Evolutionary conservation across 2,888 invertebrate species (phyloP).

Genomic region (Lumbricus terrestris): DNA sequence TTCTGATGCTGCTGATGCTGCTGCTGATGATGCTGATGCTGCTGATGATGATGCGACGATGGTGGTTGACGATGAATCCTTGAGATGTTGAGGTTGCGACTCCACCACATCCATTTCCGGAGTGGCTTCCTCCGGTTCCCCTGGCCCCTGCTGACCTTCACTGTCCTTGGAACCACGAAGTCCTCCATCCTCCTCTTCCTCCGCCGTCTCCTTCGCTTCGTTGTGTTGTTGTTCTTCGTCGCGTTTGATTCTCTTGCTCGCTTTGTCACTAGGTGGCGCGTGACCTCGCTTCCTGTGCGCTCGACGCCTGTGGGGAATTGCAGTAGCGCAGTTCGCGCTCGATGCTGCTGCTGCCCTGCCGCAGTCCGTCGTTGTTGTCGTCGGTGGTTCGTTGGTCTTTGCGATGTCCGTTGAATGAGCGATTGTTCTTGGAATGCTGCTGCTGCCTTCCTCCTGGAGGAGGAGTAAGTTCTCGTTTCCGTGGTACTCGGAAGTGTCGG

Average conservation of each 20-base stretch:
- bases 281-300: background rate
- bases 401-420: background rate
- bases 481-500: background rate
- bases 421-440: background rate
- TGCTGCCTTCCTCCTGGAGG: too few species aligned
- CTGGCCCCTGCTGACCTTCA: background rate
- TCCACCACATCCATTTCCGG: background rate
- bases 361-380: too few species aligned
- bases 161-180: background rate
- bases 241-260: background rate
- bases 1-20: background rate
- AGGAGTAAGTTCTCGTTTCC: too few species aligned
- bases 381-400: background rate
- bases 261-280: background rate
- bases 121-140: background rate
- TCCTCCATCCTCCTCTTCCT: background rate
- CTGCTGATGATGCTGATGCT: too few species aligned
- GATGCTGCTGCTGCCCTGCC: background rate
- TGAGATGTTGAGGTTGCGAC: background rate
- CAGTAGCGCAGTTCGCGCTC: background rate
- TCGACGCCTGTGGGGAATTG: background rate
- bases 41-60: background rate
- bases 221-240: background rate
- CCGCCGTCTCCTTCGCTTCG: background rate
- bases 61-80: conserved; percentile 3